Evolutionary conservation across 1,140 invertebrate species (phyloP), one percentile per base, ranked within the genome.

Genomic region (Drosophila arizonae): DNA sequence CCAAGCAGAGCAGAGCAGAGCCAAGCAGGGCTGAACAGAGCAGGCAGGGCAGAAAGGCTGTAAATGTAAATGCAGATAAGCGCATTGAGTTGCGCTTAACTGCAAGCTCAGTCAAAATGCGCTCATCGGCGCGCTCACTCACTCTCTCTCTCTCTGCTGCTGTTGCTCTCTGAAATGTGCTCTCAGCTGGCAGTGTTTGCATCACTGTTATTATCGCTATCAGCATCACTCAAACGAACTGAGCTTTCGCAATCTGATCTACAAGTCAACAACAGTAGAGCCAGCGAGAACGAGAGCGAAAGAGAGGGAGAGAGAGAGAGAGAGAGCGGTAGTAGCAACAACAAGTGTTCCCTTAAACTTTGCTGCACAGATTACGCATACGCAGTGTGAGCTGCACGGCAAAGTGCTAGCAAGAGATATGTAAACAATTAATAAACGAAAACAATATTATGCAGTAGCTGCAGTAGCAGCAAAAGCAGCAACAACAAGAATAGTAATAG

Each of bases 231-330:
- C 51, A 69, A 69, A 69, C 69, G 65, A 57, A 62, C 45, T 56
- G 51, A 73, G 65, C 71, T 73, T 73, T 69, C 50, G 51, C 65
- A 73, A 69, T 68, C 64, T 60, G 70, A 72, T 67, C 70, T 67
- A 67, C 64, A 48, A 50, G 67, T 50, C 15, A 33, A 36, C 24
- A 13, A 13, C 57, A 55, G 41, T 6, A 48, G 21, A 11, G n/a
- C 15, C 63, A 13, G 48, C 61, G 30, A 33, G 4, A n/a, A n/a
- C n/a, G n/a, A n/a, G n/a, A n/a, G n/a, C n/a, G n/a, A n/a, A n/a
- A n/a, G n/a, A n/a, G n/a, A 21, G 2, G 2, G 28, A 28, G 28
- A 28, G 28, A 28, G 4, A 30, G 33, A 33, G 33, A 33, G 8
- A 8, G 33, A 33, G 33, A 17, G 15, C 41, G 21, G 15, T 1